These are phyloP conservation scores for Cantharis nigra DNA, from an alignment of 2,888 invertebrate genomes.

Conservation along the genomic window DNA sequence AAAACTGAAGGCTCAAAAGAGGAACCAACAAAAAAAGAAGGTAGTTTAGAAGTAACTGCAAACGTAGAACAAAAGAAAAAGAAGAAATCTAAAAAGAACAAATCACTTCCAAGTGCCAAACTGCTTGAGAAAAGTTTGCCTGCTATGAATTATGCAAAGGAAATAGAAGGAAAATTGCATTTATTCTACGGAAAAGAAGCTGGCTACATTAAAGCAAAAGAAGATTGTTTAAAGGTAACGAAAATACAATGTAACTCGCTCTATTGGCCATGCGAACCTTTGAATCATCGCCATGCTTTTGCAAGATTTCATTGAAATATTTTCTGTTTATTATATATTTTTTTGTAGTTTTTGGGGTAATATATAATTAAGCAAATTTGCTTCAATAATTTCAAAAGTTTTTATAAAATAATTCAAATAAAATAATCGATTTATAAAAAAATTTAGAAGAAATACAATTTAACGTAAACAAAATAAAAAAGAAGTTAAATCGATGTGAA, in stretches of 20 bases:
- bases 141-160: neutral
- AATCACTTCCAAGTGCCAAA: neutral
- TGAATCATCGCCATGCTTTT: neutral
- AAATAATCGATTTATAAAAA: neutral
- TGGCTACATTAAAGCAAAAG: neutral
- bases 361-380: neutral
- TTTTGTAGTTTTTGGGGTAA: neutral
- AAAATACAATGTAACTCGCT: neutral
- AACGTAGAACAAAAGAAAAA: neutral
- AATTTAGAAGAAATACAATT: neutral
- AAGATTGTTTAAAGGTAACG: neutral
- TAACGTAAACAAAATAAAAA: neutral
- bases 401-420: too few relatives aligned
- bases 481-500: neutral
- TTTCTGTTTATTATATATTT: neutral
- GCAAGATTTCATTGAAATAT: neutral
- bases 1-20: neutral
- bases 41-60: too few relatives aligned
- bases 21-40: neutral
- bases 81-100: neutral
- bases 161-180: neutral
- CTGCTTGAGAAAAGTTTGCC: neutral
- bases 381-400: too few relatives aligned
- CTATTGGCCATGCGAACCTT: neutral
- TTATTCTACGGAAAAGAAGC: neutral